Percentiles rank a stretch among this genome's conserved stretches.
Conservation (phyloP, 2,797 vertebrate genomes). For the Propithecus perrieri region DNA sequence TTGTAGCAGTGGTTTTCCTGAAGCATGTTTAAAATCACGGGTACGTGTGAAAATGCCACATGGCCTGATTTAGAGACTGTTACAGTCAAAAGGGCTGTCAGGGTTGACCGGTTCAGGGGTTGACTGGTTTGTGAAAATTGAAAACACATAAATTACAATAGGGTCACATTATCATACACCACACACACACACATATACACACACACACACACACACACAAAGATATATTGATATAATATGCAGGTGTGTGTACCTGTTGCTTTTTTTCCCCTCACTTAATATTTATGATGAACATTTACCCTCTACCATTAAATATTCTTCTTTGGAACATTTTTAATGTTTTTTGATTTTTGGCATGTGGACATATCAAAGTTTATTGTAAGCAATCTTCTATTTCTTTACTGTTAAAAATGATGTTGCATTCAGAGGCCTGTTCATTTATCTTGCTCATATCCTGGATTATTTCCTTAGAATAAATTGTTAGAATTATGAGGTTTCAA, state of each 20-base stretch:
- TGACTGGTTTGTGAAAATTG: not conserved
- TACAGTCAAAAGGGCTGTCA: not conserved
- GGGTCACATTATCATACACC: not conserved
- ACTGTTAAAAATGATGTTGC: slow-evolving; percentile 12
- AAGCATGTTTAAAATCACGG: no score
- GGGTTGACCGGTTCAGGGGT: not conserved
- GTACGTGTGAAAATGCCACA: not conserved
- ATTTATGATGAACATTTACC: not conserved
- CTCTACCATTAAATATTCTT: not conserved
- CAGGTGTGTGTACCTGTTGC: not conserved
- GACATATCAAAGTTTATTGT: not conserved
- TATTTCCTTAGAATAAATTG: not conserved
- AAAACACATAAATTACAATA: slow-evolving; percentile 3
- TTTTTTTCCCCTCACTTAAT: not conserved
- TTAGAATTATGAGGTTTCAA: slow-evolving; percentile 17
- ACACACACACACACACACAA: not conserved
- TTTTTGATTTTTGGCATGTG: not conserved
- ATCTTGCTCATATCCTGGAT: not conserved
- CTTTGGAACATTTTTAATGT: not conserved
- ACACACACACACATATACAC: not conserved
- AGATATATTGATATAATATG: not conserved
- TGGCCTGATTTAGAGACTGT: not conserved
- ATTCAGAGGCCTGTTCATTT: not conserved
- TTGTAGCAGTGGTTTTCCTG: not conserved
- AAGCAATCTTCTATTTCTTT: not conserved